phyloP scores from a whole-genome alignment of 1,140 invertebrate genomes.

The Ceratosolen fusciceps region DNA sequence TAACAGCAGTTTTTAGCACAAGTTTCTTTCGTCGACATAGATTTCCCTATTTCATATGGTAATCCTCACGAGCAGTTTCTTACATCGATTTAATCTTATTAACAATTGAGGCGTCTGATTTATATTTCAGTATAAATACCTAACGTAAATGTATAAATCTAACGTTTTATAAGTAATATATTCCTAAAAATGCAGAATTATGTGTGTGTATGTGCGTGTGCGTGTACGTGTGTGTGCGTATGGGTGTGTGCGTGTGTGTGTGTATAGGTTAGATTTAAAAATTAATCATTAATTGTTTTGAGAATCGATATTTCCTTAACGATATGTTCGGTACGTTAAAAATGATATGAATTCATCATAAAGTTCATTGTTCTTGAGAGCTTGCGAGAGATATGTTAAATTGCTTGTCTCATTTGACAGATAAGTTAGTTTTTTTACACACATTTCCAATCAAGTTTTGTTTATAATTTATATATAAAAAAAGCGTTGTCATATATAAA shows the following conservation, averaged over 20 bases:
- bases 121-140: neutral
- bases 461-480: no score
- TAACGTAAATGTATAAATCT: conserved; percentile 3
- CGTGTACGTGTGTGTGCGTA: no score
- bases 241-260: no score
- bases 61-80: neutral
- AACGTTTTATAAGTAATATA: conserved; percentile 22
- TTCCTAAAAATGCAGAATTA: neutral
- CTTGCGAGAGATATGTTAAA: conserved; percentile 30
- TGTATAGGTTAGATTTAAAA: conserved; percentile 14
- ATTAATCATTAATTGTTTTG: conserved; percentile 7
- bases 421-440: no score
- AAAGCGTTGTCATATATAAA: no score
- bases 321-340: conserved; percentile 26
- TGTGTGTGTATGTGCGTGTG: no score
- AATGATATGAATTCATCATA: conserved; percentile 29
- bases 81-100: neutral
- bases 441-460: no score
- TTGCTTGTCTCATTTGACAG: conserved; percentile 17
- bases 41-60: neutral
- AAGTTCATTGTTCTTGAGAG: no score
- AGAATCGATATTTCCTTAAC: conserved; percentile 17
- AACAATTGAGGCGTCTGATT: neutral
- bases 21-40: neutral
- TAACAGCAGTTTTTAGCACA: conserved; percentile 3